Evolutionary conservation across 2,113 vertebrate genomes (phyloP), one percentile per base, ranked within the genome.

Genomic region (Solea solea): DNA sequence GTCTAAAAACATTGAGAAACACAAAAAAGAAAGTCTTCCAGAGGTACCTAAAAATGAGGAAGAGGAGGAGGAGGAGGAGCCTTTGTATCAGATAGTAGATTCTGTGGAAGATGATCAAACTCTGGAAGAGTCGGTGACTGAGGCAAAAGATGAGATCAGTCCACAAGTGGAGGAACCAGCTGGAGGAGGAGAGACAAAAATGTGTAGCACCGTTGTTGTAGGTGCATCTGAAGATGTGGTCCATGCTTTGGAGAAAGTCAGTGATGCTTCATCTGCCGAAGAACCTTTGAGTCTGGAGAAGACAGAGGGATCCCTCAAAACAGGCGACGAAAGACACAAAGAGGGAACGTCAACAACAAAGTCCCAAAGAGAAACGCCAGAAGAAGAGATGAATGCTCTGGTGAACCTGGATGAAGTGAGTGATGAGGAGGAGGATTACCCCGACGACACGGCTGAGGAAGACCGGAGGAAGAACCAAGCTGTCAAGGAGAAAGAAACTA

Each of bases 391-490:
- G 34, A 34, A 34, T 6, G 45, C 28, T 85, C 51, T 96, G 55
- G 92, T 95, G 34, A 95, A 93, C 2, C 59, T 98, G 82, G 96
- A 98, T 34, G 93, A 97, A 49, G 94, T 96, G 0, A 95, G 95
- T 2, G 96, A 96, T 56, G 95, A 95, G 14, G 96, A 97, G 76
- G 95, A 95, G 0, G 80, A 84, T 8, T 57, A 91, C 41, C 93
- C 94, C 0, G 93, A 96, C 9, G 95, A 96, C 48, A 90, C 94
- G 39, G 94, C 94, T 14, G 93, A 95, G 71, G 93, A 93, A 81
- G 48, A 72, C 4, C 14, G 72, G 42, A 68, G 62, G 42, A 59
- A 48, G 74, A 13, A 7, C 27, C 11, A 9, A 48, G 45, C 45
- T 48, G 45, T 10, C 14, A 11, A 48, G 45, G 14, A 48, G 11